These are phyloP conservation scores for Danaus chrysippus DNA, from an alignment of 2,888 invertebrate species.

Conservation along the genomic window DNA sequence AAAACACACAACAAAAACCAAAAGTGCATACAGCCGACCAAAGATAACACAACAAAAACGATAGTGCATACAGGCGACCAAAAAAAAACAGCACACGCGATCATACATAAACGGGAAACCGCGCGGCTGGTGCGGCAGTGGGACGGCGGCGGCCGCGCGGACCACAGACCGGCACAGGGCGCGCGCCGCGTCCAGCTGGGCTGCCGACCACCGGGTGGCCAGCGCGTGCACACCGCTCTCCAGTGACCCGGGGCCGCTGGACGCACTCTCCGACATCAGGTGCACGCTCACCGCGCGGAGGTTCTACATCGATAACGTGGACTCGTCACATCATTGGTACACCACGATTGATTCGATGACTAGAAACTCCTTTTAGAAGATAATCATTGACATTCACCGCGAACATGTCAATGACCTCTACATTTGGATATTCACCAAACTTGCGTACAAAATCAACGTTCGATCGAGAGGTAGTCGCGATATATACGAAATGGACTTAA, in stretches of 20 bases:
- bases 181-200: constrained; percentile 89
- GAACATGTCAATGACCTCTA: too few species aligned
- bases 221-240: constrained; percentile 84
- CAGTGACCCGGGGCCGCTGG: constrained; percentile 80
- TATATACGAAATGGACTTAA: too few species aligned
- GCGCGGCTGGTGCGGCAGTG: constrained; percentile 83
- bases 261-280: constrained; percentile 81
- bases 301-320: constrained; percentile 75
- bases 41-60: constrained; percentile 17
- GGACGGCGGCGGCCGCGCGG: constrained; percentile 83
- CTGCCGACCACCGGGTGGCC: constrained; percentile 88
- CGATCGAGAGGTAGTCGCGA: too few species aligned
- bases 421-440: too few species aligned
- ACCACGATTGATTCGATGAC: too few species aligned
- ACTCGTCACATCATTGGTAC: not conserved
- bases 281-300: constrained; percentile 92
- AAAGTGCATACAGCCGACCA: constrained; percentile 23
- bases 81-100: not conserved
- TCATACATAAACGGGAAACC: constrained; percentile 89
- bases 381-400: too few species aligned
- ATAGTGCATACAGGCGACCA: constrained; percentile 22
- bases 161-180: constrained; percentile 87
- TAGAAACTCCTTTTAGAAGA: too few species aligned
- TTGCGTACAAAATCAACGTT: too few species aligned
- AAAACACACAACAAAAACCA: constrained; percentile 9